These are phyloP conservation scores for Propithecus deckenii DNA, from an alignment of 2,797 vertebrate species.

Conservation along the genomic window DNA sequence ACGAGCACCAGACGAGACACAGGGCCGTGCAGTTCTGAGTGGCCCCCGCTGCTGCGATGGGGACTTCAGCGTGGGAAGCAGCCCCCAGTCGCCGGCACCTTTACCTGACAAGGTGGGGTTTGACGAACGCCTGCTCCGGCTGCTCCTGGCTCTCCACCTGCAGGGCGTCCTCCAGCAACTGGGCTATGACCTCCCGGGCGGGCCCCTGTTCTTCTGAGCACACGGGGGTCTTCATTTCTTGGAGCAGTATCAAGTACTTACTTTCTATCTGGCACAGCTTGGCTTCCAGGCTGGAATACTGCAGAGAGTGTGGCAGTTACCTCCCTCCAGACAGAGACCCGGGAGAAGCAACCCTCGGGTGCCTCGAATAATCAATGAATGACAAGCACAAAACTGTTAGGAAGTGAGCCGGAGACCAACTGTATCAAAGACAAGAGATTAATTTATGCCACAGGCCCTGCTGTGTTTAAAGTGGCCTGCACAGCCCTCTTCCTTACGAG, in stretches of 20 bases:
- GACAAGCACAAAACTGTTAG: neutral
- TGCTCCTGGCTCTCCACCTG: conserved; percentile 92
- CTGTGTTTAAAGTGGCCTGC: neutral
- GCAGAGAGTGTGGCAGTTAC: conserved; percentile 27
- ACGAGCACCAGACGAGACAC: neutral
- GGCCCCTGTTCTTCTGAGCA: conserved; percentile 92
- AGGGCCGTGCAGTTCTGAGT: neutral
- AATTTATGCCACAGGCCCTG: neutral
- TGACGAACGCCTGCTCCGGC: conserved; percentile 90
- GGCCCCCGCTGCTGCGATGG: neutral
- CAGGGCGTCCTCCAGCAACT: conserved; percentile 95
- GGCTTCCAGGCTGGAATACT: conserved; percentile 95
- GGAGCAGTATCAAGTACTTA: conserved; percentile 96
- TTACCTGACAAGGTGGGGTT: conserved; percentile 95
- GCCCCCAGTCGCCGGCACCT: rapidly evolving
- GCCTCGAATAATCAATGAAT: rapidly evolving
- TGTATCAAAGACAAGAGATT: neutral
- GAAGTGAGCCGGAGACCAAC: neutral
- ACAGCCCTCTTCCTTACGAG: neutral
- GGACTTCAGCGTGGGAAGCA: neutral
- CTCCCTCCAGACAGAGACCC: neutral
- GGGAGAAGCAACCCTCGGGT: neutral
- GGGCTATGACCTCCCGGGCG: conserved; percentile 91
- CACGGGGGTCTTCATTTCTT: conserved; percentile 94
- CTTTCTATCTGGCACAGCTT: conserved; percentile 98